Conservation (phyloP, 2,888 invertebrate species). For the Drosophila atroscutellata region DNA sequence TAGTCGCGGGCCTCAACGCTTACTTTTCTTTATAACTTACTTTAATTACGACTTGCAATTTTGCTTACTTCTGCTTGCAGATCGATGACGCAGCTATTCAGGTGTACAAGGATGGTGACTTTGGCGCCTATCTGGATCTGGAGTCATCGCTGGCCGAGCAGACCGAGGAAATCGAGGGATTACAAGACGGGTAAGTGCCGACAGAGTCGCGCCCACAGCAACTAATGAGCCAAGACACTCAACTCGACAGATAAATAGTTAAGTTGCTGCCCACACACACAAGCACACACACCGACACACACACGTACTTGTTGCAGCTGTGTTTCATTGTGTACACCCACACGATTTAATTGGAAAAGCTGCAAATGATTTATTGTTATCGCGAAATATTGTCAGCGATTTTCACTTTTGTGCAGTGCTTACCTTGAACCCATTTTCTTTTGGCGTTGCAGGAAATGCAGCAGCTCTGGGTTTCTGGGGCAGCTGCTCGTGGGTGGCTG, state of each 20-base stretch:
- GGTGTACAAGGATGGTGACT: conserved; percentile 98
- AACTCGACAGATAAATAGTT: conserved; percentile 32
- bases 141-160: conserved; percentile 98
- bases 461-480: conserved; percentile 70
- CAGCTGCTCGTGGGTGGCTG: conserved; percentile 70
- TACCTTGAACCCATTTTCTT: conserved; percentile 65
- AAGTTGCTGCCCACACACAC: conserved; percentile 25
- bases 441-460: background rate
- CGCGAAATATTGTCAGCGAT: conserved; percentile 35
- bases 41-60: conserved; percentile 67
- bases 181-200: conserved; percentile 93
- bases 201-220: conserved; percentile 15
- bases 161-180: conserved; percentile 98
- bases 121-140: conserved; percentile 97
- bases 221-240: conserved; percentile 49
- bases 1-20: conserved; percentile 45
- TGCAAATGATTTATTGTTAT: conserved; percentile 30
- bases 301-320: conserved; percentile 13
- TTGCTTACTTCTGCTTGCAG: conserved; percentile 85
- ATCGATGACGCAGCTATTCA: conserved; percentile 98
- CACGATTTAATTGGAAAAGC: conserved; percentile 34
- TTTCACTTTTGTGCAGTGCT: conserved; percentile 57
- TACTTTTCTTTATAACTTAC: conserved; percentile 65
- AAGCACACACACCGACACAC: conserved; percentile 12
- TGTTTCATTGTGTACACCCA: conserved; percentile 22